A percentile compares a stretch with the other conserved stretches of the same genome.
Evolutionary conservation across 2,888 invertebrate genomes (phyloP).

Genomic region (Drosophila formosana): DNA sequence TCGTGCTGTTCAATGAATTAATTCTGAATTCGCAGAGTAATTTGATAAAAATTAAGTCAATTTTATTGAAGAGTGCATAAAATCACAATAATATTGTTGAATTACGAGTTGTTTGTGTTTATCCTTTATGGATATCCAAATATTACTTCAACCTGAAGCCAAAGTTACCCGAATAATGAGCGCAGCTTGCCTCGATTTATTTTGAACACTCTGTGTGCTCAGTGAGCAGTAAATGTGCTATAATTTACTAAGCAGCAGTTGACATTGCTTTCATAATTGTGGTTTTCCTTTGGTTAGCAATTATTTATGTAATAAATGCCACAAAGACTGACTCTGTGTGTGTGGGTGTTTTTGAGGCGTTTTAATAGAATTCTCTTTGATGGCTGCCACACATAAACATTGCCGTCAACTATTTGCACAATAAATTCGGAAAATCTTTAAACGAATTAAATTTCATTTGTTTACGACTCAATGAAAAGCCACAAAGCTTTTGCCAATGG

Average conservation of each 20-base stretch:
- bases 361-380: conserved; percentile 40
- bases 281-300: background rate
- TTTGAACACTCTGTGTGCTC: background rate
- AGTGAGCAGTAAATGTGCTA: background rate
- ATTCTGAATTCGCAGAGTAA: no score
- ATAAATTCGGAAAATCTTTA: conserved; percentile 65
- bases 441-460: conserved; percentile 74
- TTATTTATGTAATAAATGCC: conserved; percentile 1
- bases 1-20: no score
- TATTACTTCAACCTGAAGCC: no score
- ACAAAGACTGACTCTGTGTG: background rate
- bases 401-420: conserved; percentile 53
- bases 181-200: background rate
- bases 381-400: conserved; percentile 25
- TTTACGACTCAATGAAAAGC: conserved; percentile 74
- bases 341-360: conserved; percentile 1
- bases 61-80: no score
- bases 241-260: conserved; percentile 11
- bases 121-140: no score
- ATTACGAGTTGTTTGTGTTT: no score
- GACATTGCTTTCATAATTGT: conserved; percentile 15
- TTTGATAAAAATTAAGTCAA: no score
- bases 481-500: conserved; percentile 70
- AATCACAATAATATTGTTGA: no score
- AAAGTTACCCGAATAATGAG: background rate